Conservation (phyloP, 2,797 vertebrate genomes). For the Epinephelus malabaricus region DNA sequence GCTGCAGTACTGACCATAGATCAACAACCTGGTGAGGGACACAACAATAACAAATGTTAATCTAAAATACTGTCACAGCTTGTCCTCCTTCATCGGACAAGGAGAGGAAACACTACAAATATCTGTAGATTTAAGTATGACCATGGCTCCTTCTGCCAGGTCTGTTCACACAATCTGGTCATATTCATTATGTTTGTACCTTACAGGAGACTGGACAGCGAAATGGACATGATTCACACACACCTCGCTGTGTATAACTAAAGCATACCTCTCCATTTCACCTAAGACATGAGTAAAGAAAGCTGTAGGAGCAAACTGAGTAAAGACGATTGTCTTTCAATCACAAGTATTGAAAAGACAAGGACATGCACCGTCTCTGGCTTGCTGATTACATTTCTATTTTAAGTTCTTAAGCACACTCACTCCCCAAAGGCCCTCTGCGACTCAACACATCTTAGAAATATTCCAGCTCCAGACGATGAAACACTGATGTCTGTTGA, state of each 20-base stretch:
- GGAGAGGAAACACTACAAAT: background rate
- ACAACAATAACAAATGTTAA: conserved; percentile 22
- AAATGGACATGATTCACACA: background rate
- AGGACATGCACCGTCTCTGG: background rate
- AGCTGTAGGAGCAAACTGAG: background rate
- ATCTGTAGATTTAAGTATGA: background rate
- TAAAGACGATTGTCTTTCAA: background rate
- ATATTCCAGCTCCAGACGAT: background rate
- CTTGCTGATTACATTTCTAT: conserved; percentile 9
- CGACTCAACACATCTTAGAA: conserved; percentile 8
- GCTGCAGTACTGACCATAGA: conserved; percentile 99
- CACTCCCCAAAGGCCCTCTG: conserved; percentile 1
- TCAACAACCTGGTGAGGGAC: conserved; percentile 88
- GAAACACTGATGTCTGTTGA: conserved; percentile 30
- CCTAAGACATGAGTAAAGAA: background rate
- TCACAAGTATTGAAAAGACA: conserved; percentile 5
- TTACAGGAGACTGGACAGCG: background rate
- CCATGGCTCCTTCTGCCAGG: background rate
- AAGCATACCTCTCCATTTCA: background rate
- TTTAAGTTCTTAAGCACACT: background rate
- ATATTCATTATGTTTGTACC: background rate
- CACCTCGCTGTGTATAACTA: no score
- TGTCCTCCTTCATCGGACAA: background rate
- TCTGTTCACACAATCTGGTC: background rate
- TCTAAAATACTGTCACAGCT: background rate